Percentiles rank a stretch among this genome's conserved stretches.
Evolutionary conservation across 2,113 vertebrate genomes (phyloP).

Genomic region (Pomatostomus ruficeps): DNA sequence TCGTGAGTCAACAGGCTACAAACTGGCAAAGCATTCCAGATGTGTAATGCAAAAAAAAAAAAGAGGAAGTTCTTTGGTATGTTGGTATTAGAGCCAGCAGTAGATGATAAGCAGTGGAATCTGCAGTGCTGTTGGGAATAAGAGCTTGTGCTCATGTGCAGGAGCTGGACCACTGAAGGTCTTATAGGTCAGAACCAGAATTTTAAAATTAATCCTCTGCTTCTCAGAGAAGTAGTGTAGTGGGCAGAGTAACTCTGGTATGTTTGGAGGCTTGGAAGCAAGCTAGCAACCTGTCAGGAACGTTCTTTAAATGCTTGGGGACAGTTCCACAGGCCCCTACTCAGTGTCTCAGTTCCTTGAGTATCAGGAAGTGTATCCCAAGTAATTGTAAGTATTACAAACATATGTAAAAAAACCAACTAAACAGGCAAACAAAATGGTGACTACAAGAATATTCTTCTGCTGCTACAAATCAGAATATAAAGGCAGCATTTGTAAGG

Average conservation of each 20-base stretch:
- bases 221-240: neutral
- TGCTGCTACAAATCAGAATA: neutral
- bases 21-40: neutral
- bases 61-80: neutral
- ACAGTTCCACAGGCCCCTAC: neutral
- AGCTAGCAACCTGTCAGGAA: neutral
- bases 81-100: neutral
- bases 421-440: neutral
- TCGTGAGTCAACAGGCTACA: neutral
- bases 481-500: neutral
- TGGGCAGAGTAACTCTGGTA: neutral
- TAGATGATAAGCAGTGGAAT: neutral
- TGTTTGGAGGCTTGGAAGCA: neutral
- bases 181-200: slow-evolving; percentile 6
- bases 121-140: neutral
- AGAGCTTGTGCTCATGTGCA: neutral
- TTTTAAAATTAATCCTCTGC: neutral
- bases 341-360: neutral
- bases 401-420: neutral
- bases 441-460: neutral
- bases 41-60: neutral
- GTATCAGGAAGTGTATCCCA: neutral
- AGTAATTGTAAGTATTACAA: neutral
- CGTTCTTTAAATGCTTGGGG: neutral
- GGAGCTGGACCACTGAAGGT: neutral